These are phyloP conservation scores for Campylomormyrus tamandua DNA, from an alignment of 2,113 vertebrate species.

Conservation along the genomic window DNA sequence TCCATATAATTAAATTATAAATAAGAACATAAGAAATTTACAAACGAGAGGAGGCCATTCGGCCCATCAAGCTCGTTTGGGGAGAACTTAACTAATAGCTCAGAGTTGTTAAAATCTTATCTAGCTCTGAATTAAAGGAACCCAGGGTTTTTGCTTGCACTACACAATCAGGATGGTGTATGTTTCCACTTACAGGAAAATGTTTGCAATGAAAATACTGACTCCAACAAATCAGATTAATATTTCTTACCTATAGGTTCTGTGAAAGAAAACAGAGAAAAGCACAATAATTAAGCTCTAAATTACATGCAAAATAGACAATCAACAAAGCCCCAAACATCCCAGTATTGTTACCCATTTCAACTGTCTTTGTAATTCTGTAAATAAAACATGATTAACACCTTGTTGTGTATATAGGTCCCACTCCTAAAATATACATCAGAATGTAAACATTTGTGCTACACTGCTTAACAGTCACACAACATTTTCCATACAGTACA, in stretches of 20 bases:
- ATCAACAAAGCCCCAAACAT: not conserved
- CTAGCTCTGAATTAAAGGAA: too few species aligned
- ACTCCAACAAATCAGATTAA: not conserved
- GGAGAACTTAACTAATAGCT: too few species aligned
- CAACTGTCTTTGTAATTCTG: not conserved
- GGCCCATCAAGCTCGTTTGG: too few species aligned
- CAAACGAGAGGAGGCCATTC: too few species aligned
- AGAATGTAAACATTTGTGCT: not conserved
- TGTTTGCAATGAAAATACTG: not conserved
- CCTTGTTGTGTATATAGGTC: not conserved
- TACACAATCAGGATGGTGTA: not conserved
- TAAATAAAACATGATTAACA: not conserved
- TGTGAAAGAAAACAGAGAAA: conserved; percentile 6
- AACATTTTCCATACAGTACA: not conserved
- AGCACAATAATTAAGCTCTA: not conserved
- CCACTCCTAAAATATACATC: not conserved
- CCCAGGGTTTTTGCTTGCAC: too few species aligned
- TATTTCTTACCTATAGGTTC: conserved; percentile 14
- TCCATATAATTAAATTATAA: not conserved
- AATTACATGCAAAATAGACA: not conserved
- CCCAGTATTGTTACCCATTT: not conserved
- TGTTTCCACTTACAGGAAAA: not conserved
- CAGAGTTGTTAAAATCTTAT: too few species aligned
- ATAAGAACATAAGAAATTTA: not conserved
- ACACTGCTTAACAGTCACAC: not conserved